These are phyloP conservation scores for Ceuthmochares aereus DNA, from an alignment of 2,113 vertebrate genomes.

Conservation along the genomic window DNA sequence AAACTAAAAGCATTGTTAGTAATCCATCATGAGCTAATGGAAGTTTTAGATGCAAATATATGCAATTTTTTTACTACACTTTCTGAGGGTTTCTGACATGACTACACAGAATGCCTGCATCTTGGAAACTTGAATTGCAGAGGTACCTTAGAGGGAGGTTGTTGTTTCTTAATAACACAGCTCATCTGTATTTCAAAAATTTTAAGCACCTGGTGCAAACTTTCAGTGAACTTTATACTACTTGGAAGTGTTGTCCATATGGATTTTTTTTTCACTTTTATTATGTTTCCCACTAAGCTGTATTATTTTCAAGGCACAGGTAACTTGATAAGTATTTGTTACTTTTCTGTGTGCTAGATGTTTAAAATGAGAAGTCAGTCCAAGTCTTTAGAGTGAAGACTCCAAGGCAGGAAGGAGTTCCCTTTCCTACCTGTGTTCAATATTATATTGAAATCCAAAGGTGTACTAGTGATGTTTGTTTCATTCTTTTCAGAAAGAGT, in stretches of 20 bases:
- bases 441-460: neutral
- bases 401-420: neutral
- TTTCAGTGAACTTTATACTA: neutral
- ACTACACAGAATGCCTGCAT: neutral
- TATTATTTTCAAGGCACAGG: neutral
- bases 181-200: neutral
- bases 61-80: neutral
- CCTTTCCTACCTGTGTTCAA: neutral
- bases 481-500: neutral
- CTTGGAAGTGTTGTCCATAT: neutral
- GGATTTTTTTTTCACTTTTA: neutral
- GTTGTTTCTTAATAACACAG: neutral
- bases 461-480: neutral
- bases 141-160: neutral
- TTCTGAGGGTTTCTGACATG: neutral
- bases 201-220: neutral
- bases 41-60: neutral
- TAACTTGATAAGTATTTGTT: neutral
- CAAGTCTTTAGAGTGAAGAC: neutral
- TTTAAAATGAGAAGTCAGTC: neutral
- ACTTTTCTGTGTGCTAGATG: neutral
- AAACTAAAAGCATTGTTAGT: neutral
- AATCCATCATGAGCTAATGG: neutral
- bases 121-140: neutral
- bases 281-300: neutral